Conservation (phyloP, 2,113 vertebrate genomes). For the Lepisosteus osseus region DNA sequence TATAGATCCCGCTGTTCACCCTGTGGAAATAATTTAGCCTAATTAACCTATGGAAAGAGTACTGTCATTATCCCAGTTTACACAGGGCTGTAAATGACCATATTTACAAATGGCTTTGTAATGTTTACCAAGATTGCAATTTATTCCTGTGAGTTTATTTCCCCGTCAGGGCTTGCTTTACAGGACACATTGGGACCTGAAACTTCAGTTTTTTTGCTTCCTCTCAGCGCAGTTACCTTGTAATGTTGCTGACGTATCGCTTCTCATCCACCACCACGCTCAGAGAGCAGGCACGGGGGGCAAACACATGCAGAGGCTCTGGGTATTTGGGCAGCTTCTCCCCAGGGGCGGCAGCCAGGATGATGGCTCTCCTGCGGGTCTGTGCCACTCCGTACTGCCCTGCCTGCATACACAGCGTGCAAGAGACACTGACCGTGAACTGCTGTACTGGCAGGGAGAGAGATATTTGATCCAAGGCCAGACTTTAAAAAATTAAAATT, state of each 20-base stretch:
- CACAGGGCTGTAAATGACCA: no score
- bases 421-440: no score
- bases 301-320: slow-evolving; percentile 88
- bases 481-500: no score
- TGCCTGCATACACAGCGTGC: slow-evolving; percentile 58
- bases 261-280: slow-evolving; percentile 89
- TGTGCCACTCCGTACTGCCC: slow-evolving; percentile 93
- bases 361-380: slow-evolving; percentile 86
- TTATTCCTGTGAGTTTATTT: no score
- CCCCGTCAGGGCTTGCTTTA: no score
- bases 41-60: no score
- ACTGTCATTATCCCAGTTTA: no score
- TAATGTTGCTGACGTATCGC: slow-evolving; percentile 89
- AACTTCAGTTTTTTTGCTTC: no score
- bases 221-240: slow-evolving; percentile 63
- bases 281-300: slow-evolving; percentile 86
- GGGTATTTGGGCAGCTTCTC: slow-evolving; percentile 89
- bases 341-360: slow-evolving; percentile 85
- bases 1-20: slow-evolving; percentile 82
- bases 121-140: background rate
- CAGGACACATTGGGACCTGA: background rate
- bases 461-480: no score
- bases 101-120: background rate
- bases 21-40: slow-evolving; percentile 45
- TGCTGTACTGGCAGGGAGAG: no score